phyloP scores from a whole-genome alignment of 1,140 invertebrate genomes.

The Drosophila aff. region DNA sequence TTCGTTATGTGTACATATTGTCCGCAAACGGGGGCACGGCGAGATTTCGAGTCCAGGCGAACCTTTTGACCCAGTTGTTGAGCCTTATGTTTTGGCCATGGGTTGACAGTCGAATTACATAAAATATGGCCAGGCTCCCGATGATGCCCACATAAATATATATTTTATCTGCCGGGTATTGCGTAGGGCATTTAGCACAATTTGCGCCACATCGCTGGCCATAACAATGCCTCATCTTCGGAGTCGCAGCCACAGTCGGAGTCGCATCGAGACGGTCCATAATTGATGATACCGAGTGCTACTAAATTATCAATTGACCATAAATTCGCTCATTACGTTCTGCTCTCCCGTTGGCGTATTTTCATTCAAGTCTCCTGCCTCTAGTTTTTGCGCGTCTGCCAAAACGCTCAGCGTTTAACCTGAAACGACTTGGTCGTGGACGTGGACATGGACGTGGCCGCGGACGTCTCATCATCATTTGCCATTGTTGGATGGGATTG shows the following conservation, averaged over 20 bases:
- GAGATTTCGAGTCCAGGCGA: conserved; percentile 4
- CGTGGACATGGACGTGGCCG: conserved; percentile 3
- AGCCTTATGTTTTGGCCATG: conserved; percentile 38
- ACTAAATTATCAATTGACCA: conserved; percentile 85
- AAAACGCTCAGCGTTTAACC: conserved; percentile 69
- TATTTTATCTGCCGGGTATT: conserved; percentile 65
- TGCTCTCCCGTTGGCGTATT: conserved; percentile 48
- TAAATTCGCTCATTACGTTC: conserved; percentile 85
- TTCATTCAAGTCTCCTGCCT: conserved; percentile 66
- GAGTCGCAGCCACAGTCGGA: conserved; percentile 7
- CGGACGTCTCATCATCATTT: conserved; percentile 78
- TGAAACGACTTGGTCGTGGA: conserved; percentile 42
- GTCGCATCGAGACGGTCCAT: conserved; percentile 37
- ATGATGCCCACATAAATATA: conserved; percentile 62
- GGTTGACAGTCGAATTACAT: conserved; percentile 61
- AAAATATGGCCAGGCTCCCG: conserved; percentile 36
- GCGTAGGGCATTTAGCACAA: conserved; percentile 81
- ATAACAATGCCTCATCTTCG: conserved; percentile 84
- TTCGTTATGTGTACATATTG: neutral
- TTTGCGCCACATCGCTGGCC: conserved; percentile 83
- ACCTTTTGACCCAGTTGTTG: conserved; percentile 59
- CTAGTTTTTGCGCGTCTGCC: conserved; percentile 48
- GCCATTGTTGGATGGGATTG: conserved; percentile 66
- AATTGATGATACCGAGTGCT: conserved; percentile 85
- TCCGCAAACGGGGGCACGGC: neutral